phyloP scores from a whole-genome alignment of 2,797 vertebrate genomes.

The Diceros bicornis region DNA sequence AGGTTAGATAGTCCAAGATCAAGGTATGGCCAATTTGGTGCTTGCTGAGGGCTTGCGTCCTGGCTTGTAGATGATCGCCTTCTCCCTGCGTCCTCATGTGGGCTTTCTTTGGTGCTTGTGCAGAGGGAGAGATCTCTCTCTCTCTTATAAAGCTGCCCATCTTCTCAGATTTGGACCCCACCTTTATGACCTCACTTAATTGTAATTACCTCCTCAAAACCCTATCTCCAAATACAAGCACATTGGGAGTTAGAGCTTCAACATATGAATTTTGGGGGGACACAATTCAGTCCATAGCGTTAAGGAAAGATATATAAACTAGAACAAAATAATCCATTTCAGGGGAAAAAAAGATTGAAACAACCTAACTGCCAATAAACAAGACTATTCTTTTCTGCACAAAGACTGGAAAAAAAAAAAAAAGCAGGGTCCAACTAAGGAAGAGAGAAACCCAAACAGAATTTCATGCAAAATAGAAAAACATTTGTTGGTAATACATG shows the following conservation, averaged over 20 bases:
- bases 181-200: not conserved
- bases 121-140: not conserved
- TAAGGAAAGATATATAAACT: not conserved
- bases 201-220: not conserved
- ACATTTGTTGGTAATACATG: not conserved
- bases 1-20: not conserved
- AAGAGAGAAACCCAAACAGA: constrained; percentile 20
- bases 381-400: constrained; percentile 14
- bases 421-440: not conserved
- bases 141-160: not conserved
- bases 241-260: not conserved
- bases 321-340: not conserved
- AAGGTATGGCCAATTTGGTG: not conserved
- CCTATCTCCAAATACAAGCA: not conserved
- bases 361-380: not conserved
- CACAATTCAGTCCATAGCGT: not conserved
- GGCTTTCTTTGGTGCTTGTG: not conserved
- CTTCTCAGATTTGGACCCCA: not conserved
- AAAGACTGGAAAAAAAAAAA: not conserved
- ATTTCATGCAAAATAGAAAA: constrained; percentile 49
- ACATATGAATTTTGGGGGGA: not conserved
- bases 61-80: not conserved
- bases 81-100: not conserved
- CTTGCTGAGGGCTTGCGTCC: not conserved
- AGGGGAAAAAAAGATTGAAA: not conserved